These are phyloP conservation scores for Cladopsammia gracilis DNA, from an alignment of 64 coral and sea anemone genomes.

Conservation along the genomic window DNA sequence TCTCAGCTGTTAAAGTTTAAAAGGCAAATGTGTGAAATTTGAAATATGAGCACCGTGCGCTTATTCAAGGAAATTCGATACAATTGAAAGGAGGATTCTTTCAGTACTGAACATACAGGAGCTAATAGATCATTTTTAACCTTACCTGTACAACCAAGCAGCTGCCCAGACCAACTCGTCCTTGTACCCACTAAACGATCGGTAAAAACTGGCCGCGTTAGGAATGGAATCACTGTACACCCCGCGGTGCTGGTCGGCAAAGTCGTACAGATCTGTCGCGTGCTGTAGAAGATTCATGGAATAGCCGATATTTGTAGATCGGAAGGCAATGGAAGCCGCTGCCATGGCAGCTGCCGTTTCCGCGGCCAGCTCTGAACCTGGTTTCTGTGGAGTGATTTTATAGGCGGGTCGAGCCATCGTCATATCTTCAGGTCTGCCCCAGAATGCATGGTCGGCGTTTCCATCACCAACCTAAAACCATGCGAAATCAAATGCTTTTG, in stretches of 20 bases:
- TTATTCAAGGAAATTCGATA: too few relatives aligned
- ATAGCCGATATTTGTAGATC: background rate
- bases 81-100: too few relatives aligned
- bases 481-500: too few relatives aligned
- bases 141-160: constrained; percentile 72
- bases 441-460: constrained; percentile 74
- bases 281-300: constrained; percentile 57
- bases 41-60: too few relatives aligned
- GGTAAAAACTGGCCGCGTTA: constrained; percentile 53
- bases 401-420: constrained; percentile 84
- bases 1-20: too few relatives aligned
- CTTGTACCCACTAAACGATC: constrained; percentile 67
- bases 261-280: constrained; percentile 80
- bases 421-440: constrained; percentile 92
- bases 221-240: constrained; percentile 83
- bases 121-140: too few relatives aligned
- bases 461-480: constrained; percentile 80
- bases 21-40: too few relatives aligned
- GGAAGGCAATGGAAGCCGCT: constrained; percentile 78
- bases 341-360: constrained; percentile 92
- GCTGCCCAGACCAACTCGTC: constrained; percentile 95
- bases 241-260: constrained; percentile 88
- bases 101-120: too few relatives aligned
- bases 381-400: constrained; percentile 76
- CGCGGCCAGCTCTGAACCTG: constrained; percentile 86